Evolutionary conservation across 2,113 vertebrate species (phyloP).

Genomic region (Etheostoma spectabile): DNA sequence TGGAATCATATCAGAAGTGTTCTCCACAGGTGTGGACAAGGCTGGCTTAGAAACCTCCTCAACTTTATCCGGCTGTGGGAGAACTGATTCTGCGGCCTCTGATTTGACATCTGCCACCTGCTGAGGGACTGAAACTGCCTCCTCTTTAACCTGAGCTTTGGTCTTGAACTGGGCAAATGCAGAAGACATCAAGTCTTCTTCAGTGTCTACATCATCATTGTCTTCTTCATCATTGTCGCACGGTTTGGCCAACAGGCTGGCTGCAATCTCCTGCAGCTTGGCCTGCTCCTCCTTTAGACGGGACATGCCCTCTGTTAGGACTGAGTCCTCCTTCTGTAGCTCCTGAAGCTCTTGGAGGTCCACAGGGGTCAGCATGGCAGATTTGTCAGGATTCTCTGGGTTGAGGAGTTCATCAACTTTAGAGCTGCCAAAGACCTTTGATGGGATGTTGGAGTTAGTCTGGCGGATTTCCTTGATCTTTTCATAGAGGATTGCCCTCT

Average conservation of each 20-base stretch:
- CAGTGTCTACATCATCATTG: conserved; percentile 7
- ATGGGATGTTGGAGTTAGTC: conserved; percentile 16
- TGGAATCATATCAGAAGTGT: background rate
- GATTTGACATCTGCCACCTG: background rate
- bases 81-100: conserved; percentile 9
- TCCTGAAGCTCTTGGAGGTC: conserved; percentile 63
- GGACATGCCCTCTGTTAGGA: conserved; percentile 76
- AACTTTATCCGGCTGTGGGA: background rate
- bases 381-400: conserved; percentile 51
- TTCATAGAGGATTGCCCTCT: conserved; percentile 90
- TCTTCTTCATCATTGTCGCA: background rate
- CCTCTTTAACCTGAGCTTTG: conserved; percentile 30
- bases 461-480: conserved; percentile 91
- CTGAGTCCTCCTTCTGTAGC: conserved; percentile 47
- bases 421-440: background rate
- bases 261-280: conserved; percentile 86
- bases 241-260: conserved; percentile 79
- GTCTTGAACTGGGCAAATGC: conserved; percentile 41
- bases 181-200: conserved; percentile 60
- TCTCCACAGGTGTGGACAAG: background rate
- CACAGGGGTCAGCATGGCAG: conserved; percentile 19
- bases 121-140: conserved; percentile 10
- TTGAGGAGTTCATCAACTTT: fast-evolving
- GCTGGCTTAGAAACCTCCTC: conserved; percentile 23
- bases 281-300: conserved; percentile 73